Evolutionary conservation across 2,113 vertebrate genomes (phyloP).

Genomic region (Passer domesticus): DNA sequence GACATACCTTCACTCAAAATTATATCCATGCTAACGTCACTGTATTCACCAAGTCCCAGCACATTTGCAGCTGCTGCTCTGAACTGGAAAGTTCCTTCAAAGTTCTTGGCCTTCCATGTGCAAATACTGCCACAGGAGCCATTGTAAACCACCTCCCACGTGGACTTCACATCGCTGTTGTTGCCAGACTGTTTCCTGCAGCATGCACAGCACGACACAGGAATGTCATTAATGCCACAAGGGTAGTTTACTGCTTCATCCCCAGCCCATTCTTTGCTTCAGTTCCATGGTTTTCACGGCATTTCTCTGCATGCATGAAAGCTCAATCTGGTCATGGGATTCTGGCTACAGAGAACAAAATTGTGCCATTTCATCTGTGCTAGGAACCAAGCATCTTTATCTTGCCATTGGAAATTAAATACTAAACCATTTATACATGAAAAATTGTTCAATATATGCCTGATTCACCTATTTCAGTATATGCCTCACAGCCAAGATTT

Average conservation of each 20-base stretch:
- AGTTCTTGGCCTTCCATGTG: conserved; percentile 64
- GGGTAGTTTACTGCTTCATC: background rate
- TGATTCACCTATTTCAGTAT: background rate
- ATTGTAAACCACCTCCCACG: conserved; percentile 70
- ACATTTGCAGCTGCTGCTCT: conserved; percentile 74
- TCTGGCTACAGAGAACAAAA: background rate
- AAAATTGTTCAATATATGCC: background rate
- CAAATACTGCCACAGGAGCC: conserved; percentile 73
- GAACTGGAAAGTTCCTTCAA: conserved; percentile 74
- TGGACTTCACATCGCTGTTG: conserved; percentile 12
- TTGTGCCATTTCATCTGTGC: background rate
- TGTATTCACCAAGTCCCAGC: conserved; percentile 73
- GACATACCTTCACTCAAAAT: conserved; percentile 58
- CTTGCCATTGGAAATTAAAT: background rate
- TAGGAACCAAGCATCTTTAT: background rate
- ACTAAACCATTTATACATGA: background rate
- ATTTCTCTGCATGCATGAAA: background rate
- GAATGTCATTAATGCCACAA: background rate
- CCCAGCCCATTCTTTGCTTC: background rate
- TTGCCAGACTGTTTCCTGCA: conserved; percentile 49
- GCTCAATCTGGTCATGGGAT: background rate
- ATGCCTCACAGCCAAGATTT: background rate
- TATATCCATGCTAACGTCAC: conserved; percentile 65
- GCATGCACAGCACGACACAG: background rate
- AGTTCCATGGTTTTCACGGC: background rate